A percentile compares a stretch with the other conserved stretches of the same genome.
These are phyloP conservation scores for Triplophysa yarkandensis DNA, from an alignment of 2,797 vertebrate species.

Conservation along the genomic window DNA sequence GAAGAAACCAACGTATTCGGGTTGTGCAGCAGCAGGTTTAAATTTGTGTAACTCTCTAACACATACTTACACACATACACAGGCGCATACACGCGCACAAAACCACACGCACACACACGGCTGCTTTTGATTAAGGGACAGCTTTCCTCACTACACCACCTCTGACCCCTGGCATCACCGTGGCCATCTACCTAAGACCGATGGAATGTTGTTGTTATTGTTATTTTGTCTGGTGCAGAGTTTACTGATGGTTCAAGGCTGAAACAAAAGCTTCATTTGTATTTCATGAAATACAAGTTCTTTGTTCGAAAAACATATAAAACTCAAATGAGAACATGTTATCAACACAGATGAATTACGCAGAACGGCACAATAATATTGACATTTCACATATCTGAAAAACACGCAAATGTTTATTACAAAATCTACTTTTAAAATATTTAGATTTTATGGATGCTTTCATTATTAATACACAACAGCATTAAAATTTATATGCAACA, in stretches of 20 bases:
- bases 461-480: background rate
- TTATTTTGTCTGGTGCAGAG: background rate
- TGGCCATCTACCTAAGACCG: constrained; percentile 21
- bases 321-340: background rate
- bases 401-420: background rate
- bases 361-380: background rate
- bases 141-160: constrained; percentile 15
- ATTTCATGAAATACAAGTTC: background rate
- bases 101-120: background rate
- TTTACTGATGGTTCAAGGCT: background rate
- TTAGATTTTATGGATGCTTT: background rate
- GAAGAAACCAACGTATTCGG: constrained; percentile 23
- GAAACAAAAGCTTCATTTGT: constrained; percentile 6
- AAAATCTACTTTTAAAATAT: background rate
- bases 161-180: constrained; percentile 29
- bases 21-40: constrained; percentile 27
- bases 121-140: constrained; percentile 35
- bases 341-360: background rate
- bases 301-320: background rate
- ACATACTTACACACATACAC: background rate
- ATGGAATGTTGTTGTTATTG: constrained; percentile 3
- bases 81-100: background rate
- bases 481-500: background rate
- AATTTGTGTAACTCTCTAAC: constrained; percentile 7
- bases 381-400: background rate